These are phyloP conservation scores for Cydia pomonella DNA, from an alignment of 1,140 invertebrate species.

Conservation along the genomic window DNA sequence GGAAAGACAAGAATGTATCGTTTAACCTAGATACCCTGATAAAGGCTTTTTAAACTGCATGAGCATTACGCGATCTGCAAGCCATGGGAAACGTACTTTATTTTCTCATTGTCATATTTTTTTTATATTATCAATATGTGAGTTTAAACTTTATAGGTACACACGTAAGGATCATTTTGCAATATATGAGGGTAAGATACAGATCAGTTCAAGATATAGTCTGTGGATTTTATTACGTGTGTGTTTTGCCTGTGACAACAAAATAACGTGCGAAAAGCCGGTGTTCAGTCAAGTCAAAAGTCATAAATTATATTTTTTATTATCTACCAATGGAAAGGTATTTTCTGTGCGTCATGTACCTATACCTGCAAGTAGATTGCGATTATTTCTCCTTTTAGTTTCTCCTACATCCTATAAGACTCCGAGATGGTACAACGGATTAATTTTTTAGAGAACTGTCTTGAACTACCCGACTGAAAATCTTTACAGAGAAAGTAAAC, in stretches of 20 bases:
- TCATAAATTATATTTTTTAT: neutral
- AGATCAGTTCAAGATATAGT: neutral
- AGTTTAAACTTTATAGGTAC: neutral
- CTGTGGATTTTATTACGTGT: neutral
- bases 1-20: too few relatives aligned
- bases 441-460: too few relatives aligned
- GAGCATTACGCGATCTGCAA: neutral
- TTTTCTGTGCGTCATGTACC: neutral
- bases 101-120: neutral
- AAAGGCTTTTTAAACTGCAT: neutral
- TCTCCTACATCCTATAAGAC: too few relatives aligned
- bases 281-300: neutral
- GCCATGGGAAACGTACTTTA: neutral
- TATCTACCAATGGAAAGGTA: neutral
- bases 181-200: neutral
- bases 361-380: neutral
- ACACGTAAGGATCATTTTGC: neutral
- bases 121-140: neutral
- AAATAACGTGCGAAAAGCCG: neutral
- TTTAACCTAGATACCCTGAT: neutral
- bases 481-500: too few relatives aligned
- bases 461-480: too few relatives aligned
- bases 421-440: too few relatives aligned
- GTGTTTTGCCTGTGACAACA: neutral
- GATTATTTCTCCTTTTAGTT: neutral